Base-by-base conservation (phyloP, 2,888 invertebrate species). In the Coenonympha arcania region DNA sequence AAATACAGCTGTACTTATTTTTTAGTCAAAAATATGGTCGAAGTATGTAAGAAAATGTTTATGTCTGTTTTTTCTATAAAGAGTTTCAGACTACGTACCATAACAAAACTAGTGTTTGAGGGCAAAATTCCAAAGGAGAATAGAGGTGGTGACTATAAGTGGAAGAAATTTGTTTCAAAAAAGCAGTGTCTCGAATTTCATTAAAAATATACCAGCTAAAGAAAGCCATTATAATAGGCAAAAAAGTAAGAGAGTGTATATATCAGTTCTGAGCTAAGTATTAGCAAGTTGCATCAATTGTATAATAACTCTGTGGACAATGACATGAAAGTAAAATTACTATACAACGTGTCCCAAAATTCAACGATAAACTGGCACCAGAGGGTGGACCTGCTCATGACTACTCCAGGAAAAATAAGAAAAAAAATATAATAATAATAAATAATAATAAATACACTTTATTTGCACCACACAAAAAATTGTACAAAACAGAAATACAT, bases 151-250 rank as follows among this genome's bases (percentile, higher is more conserved):
- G 57, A 55, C 46, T 34, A 52, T 22, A 56, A 55, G 33, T 52
- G 41, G 22, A n/a, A 48, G 9, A 64, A 60, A 54, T 52, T 48
- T 49, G 48, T 37, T 41, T 37, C 57, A 20, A 63, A 64, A 55
- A 62, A 61, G 20, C 20, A 20, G 20, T 20, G 20, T 20, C 20
- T 20, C 20, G 20, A 20, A 60, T 13, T 65, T 63, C 47, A 48
- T 65, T 30, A 31, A 44, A 28, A 42, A 46, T 26, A 50, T 63
- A 40, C 58, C 54, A 49, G 63, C 64, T 26, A 61, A 52, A 19
- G 63, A 65, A 57, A 59, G 58, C 45, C 64, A 66, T 44, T 64
- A 65, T 46, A 63, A 58, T 36, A 56, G 65, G 51, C 50, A 48
- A 33, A 65, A 63, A 49, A 60, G 60, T 19, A 53, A 51, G 54